Evolutionary conservation across 2,797 vertebrate genomes (phyloP).

Genomic region (Syncerus caffer): DNA sequence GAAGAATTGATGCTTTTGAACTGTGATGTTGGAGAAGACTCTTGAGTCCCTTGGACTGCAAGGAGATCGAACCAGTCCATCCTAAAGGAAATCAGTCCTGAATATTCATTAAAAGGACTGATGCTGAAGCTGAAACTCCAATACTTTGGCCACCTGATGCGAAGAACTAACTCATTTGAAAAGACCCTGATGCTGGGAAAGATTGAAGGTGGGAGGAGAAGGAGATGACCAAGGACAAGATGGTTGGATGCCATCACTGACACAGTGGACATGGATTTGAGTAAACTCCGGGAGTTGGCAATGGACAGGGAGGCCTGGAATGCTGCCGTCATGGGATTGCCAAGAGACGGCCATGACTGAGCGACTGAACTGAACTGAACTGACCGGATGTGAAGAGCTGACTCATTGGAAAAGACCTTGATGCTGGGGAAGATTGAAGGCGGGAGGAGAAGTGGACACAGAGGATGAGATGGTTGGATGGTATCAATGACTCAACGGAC

Average conservation of each 20-base stretch:
- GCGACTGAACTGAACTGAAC: background rate
- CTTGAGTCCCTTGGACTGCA: too few relatives aligned
- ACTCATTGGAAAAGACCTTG: background rate
- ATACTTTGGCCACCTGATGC: background rate
- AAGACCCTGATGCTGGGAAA: background rate
- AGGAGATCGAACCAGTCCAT: too few relatives aligned
- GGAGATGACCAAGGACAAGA: background rate
- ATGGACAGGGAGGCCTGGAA: background rate
- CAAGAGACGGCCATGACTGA: background rate
- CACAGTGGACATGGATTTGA: background rate
- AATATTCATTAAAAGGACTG: background rate
- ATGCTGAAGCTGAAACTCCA: background rate
- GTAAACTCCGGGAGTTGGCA: background rate
- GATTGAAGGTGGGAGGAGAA: background rate
- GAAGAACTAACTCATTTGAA: background rate
- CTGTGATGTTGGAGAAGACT: too few relatives aligned
- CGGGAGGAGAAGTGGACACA: background rate
- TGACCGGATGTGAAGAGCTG: background rate
- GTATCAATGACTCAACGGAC: background rate
- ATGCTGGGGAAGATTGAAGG: background rate
- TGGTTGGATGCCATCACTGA: background rate
- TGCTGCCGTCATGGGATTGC: accelerated
- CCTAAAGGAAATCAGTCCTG: background rate
- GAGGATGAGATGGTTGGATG: background rate
- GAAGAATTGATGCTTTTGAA: too few relatives aligned